phyloP scores from a whole-genome alignment of 2,888 invertebrate genomes.

The Acleris literana region DNA sequence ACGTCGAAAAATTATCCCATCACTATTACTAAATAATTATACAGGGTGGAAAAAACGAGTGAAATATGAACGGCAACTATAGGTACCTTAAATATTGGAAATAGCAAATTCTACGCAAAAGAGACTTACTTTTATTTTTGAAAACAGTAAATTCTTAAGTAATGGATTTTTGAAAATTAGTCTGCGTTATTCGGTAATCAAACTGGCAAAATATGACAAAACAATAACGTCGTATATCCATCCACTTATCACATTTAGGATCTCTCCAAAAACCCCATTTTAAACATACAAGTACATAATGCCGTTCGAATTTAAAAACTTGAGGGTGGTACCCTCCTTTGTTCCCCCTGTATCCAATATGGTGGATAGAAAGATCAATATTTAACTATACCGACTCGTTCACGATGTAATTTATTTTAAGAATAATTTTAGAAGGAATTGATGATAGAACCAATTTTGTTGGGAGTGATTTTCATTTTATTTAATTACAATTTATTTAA shows the following conservation, averaged over 20 bases:
- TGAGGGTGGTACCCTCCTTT: slow-evolving; percentile 27
- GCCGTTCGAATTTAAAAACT: slow-evolving; percentile 15
- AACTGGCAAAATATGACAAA: not conserved
- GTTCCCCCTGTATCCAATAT: slow-evolving; percentile 21
- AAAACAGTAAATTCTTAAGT: too few species aligned
- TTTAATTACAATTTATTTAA: not conserved
- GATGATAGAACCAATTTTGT: not conserved
- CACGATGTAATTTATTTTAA: slow-evolving; percentile 13
- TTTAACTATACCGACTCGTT: slow-evolving; percentile 21
- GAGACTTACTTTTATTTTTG: too few species aligned
- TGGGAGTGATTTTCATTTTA: not conserved
- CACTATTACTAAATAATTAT: too few species aligned
- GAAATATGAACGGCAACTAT: too few species aligned
- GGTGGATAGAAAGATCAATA: slow-evolving; percentile 32
- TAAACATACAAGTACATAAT: slow-evolving; percentile 3
- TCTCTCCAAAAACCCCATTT: slow-evolving; percentile 23
- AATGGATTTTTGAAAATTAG: too few species aligned
- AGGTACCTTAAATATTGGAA: too few species aligned
- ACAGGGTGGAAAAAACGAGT: too few species aligned
- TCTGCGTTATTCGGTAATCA: too few species aligned
- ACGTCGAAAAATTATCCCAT: too few species aligned
- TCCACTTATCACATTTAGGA: slow-evolving; percentile 18
- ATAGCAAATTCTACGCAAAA: too few species aligned
- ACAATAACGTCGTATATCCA: slow-evolving; percentile 2
- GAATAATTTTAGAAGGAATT: slow-evolving; percentile 3